Evolutionary conservation across 2,797 vertebrate species (phyloP), one percentile per base, ranked within the genome.

Genomic region (Borostomias antarcticus): DNA sequence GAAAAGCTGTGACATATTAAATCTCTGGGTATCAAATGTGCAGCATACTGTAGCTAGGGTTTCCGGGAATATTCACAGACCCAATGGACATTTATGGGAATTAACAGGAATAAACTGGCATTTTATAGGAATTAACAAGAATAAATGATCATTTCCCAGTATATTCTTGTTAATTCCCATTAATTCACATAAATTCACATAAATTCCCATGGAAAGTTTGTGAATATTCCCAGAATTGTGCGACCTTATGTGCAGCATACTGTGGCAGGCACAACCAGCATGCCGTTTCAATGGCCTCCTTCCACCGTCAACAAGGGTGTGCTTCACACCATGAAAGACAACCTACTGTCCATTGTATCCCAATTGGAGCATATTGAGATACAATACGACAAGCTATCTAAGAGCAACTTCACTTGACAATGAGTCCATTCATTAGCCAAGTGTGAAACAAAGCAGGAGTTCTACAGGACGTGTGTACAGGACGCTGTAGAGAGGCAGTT

Each of bases 361-460:
- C 79, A 53, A 59, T 78, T 72, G n/a, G 29, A 76, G 60, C 4
- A 50, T 74, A 85, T 81, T 68, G 77, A 87, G 87, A 88, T 81
- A 83, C 81, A 85, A 85, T 73, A 68, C 57, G 65, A 51, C n/a
- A n/a, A n/a, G n/a, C n/a, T n/a, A n/a, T 77, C 51, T 71, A 58
- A 74, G 69, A 69, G 79, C 45, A n/a, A 62, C 56, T 62, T 17
- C 50, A 74, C 69, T 80, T 26, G 56, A 78, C 81, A 86, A 85
- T 81, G 82, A 84, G 57, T 72, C 57, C 54, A 62, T 75, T 86
- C 81, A 84, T 85, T 85, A 77, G 13, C 58, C 2, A 66, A 70
- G 72, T 72, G 47, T 61, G 21, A 72, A 76, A 86, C 73, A 82
- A 79, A 81, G 75, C 72, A 10, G 26, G 32, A 69, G 63, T 73